phyloP scores from a whole-genome alignment of 2,797 vertebrate genomes.

The Agapornis canus region DNA sequence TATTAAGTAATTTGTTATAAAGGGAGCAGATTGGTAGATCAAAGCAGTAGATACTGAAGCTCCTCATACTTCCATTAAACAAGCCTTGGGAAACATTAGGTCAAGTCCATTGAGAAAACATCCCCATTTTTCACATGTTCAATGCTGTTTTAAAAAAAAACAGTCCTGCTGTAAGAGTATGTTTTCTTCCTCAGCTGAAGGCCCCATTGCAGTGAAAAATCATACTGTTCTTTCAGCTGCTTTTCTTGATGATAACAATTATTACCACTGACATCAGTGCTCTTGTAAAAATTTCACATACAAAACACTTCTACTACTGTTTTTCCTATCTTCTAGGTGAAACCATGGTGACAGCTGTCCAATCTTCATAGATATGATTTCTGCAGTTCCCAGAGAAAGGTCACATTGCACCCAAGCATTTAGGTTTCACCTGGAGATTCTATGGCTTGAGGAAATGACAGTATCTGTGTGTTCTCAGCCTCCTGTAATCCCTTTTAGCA shows the following conservation, averaged over 20 bases:
- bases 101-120: not conserved
- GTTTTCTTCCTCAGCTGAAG: not conserved
- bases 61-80: not conserved
- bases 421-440: not conserved
- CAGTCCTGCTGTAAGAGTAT: fast-evolving
- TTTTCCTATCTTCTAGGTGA: not conserved
- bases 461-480: not conserved
- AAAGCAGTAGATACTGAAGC: not conserved
- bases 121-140: not conserved
- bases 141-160: not conserved
- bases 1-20: not conserved
- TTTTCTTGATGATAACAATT: not conserved
- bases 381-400: not conserved
- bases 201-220: not conserved
- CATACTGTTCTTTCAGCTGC: not conserved
- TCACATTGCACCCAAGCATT: not conserved
- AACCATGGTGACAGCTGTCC: not conserved
- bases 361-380: not conserved
- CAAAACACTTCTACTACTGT: not conserved
- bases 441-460: not conserved
- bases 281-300: not conserved
- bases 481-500: not conserved
- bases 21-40: not conserved
- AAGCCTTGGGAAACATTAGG: not conserved
- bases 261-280: not conserved